A percentile compares a stretch with the other conserved stretches of the same genome.
phyloP scores from a whole-genome alignment of 2,888 invertebrate species.

The Ptychoptera contaminata region DNA sequence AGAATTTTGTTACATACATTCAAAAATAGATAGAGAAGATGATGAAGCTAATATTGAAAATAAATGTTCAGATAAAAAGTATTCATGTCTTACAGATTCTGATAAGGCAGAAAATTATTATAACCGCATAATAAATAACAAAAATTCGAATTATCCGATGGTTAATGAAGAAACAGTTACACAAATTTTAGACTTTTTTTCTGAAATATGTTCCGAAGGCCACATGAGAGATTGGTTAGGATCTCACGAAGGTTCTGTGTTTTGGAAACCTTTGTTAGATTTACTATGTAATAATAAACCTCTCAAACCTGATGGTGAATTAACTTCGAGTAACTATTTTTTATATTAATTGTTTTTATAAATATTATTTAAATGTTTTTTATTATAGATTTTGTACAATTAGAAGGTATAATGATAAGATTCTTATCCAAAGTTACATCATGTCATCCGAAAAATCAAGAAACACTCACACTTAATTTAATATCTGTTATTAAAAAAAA shows the following conservation, averaged over 20 bases:
- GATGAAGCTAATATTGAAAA: not conserved
- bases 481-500: slow-evolving; percentile 24
- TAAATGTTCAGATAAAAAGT: slow-evolving; percentile 6
- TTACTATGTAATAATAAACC: slow-evolving; percentile 51
- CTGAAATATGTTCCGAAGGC: slow-evolving; percentile 63
- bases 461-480: slow-evolving; percentile 61
- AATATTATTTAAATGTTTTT: not conserved
- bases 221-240: slow-evolving; percentile 82
- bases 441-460: slow-evolving; percentile 73
- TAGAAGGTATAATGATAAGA: slow-evolving; percentile 64
- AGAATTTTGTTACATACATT: slow-evolving; percentile 23
- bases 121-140: slow-evolving; percentile 12
- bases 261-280: slow-evolving; percentile 70
- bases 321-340: not conserved
- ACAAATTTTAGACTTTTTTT: slow-evolving; percentile 62
- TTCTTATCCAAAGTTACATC: slow-evolving; percentile 71
- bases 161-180: slow-evolving; percentile 43
- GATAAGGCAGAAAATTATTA: slow-evolving; percentile 27
- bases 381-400: slow-evolving; percentile 32
- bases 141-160: slow-evolving; percentile 28
- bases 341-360: slow-evolving; percentile 1
- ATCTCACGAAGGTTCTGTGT: slow-evolving; percentile 57
- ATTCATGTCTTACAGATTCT: slow-evolving; percentile 30
- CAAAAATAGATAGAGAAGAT: not conserved
- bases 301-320: slow-evolving; percentile 12